These are phyloP conservation scores for Papilio glaucus DNA, from an alignment of 1,140 invertebrate species.

Conservation along the genomic window DNA sequence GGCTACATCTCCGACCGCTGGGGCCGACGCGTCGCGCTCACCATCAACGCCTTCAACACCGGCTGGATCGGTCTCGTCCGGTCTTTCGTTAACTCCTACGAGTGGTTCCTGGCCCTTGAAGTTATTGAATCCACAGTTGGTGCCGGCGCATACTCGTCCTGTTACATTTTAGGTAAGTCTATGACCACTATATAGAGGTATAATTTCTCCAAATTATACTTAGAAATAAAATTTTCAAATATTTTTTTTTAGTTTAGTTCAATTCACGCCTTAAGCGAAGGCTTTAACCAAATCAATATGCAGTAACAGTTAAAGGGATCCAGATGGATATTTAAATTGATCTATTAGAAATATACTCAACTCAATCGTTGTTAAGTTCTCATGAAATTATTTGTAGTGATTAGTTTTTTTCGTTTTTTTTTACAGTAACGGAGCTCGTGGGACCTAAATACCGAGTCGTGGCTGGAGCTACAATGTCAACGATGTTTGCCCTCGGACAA, in stretches of 20 bases:
- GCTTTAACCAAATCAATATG: too few relatives aligned
- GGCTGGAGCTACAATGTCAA: conserved; percentile 88
- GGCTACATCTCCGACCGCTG: conserved; percentile 87
- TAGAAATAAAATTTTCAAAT: too few relatives aligned
- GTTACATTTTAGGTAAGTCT: conserved; percentile 75
- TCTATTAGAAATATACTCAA: too few relatives aligned
- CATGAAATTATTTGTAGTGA: not conserved
- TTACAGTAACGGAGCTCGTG: conserved; percentile 89
- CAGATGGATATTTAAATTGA: too few relatives aligned
- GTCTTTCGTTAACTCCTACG: conserved; percentile 87
- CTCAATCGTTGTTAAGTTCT: not conserved
- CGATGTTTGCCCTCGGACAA: conserved; percentile 88
- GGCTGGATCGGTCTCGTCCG: conserved; percentile 86
- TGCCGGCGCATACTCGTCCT: conserved; percentile 76
- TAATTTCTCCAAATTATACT: too few relatives aligned
- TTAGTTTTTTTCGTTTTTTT: conserved; percentile 52
- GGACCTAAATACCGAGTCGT: conserved; percentile 89
- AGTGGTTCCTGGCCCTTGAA: conserved; percentile 86
- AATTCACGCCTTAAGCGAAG: too few relatives aligned
- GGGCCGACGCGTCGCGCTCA: conserved; percentile 86
- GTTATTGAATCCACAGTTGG: conserved; percentile 85
- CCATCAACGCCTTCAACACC: conserved; percentile 84
- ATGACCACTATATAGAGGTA: too few relatives aligned
- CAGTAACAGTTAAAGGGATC: too few relatives aligned
- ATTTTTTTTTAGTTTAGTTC: too few relatives aligned